phyloP scores from a whole-genome alignment of 2,797 vertebrate genomes.

The Enteromius fasciolatus region DNA sequence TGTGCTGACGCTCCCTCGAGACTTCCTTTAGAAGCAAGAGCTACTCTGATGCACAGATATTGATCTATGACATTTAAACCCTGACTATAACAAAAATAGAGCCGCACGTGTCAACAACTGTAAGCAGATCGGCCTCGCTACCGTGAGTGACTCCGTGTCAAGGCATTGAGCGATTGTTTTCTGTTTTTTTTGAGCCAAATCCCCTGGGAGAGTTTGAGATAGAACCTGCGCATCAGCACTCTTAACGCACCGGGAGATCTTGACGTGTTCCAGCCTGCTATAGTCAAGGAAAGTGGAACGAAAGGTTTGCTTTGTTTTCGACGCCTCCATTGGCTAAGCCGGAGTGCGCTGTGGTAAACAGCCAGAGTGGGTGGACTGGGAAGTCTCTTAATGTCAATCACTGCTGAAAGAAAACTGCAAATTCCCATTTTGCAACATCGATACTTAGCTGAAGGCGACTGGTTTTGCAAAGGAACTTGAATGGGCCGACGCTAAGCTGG shows the following conservation, averaged over 20 bases:
- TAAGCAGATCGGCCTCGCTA: slow-evolving; percentile 59
- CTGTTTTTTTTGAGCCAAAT: slow-evolving; percentile 53
- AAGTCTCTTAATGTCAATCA: slow-evolving; percentile 73
- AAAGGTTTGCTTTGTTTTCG: slow-evolving; percentile 29
- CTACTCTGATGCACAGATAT: slow-evolving; percentile 55
- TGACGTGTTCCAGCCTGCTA: slow-evolving; percentile 23
- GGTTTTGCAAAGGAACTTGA: slow-evolving; percentile 50
- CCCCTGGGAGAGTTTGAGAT: slow-evolving; percentile 32
- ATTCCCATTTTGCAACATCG: slow-evolving; percentile 41
- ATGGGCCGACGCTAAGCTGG: slow-evolving; percentile 72
- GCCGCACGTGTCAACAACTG: slow-evolving; percentile 55
- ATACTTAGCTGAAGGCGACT: slow-evolving; percentile 56
- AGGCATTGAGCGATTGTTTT: slow-evolving; percentile 56
- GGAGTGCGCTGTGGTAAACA: slow-evolving; percentile 30
- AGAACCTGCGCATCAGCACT: slow-evolving; percentile 30
- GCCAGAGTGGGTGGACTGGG: slow-evolving; percentile 34
- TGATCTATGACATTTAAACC: slow-evolving; percentile 63
- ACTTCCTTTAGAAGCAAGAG: slow-evolving; percentile 28
- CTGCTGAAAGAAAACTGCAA: slow-evolving; percentile 60
- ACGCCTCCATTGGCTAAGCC: slow-evolving; percentile 22
- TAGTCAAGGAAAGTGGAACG: slow-evolving; percentile 41
- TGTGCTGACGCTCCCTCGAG: slow-evolving; percentile 22
- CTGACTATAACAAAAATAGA: slow-evolving; percentile 38
- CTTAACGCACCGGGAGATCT: slow-evolving; percentile 5
- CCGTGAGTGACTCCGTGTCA: slow-evolving; percentile 62